phyloP scores from a whole-genome alignment of 2,113 vertebrate species.

The Triplophysa dalaica region DNA sequence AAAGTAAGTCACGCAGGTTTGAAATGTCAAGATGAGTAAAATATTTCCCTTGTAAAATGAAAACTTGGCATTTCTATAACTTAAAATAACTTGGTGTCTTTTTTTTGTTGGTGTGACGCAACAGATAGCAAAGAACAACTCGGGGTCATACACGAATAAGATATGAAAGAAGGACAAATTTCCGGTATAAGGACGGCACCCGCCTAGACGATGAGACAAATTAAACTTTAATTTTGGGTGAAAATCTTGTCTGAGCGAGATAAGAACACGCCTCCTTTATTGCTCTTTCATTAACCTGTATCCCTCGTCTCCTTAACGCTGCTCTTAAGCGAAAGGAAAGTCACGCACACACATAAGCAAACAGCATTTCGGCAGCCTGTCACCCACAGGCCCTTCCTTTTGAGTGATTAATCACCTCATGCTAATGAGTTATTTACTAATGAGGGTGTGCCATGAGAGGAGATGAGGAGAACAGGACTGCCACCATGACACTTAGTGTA shows the following conservation, averaged over 20 bases:
- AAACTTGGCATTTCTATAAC: too few species aligned
- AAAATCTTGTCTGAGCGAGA: background rate
- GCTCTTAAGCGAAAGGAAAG: slow-evolving; percentile 24
- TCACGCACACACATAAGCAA: slow-evolving; percentile 38
- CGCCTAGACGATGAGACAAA: background rate
- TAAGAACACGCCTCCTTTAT: slow-evolving; percentile 14
- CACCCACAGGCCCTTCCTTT: slow-evolving; percentile 67
- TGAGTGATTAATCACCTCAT: slow-evolving; percentile 79
- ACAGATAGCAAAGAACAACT: background rate
- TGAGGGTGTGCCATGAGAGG: slow-evolving; percentile 71
- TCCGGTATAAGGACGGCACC: background rate
- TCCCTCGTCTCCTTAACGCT: slow-evolving; percentile 13
- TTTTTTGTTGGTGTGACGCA: background rate
- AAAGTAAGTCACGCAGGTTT: too few species aligned
- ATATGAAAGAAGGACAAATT: background rate
- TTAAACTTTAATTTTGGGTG: background rate
- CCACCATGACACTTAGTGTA: slow-evolving; percentile 45
- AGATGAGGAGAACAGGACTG: slow-evolving; percentile 43
- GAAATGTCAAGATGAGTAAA: too few species aligned
- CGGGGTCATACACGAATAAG: background rate
- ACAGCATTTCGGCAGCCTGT: slow-evolving; percentile 51
- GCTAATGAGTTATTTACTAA: slow-evolving; percentile 82
- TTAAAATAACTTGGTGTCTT: background rate
- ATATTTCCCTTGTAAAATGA: too few species aligned
- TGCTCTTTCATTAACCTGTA: slow-evolving; percentile 24